Base-by-base conservation (phyloP, 2,113 vertebrate species). In the Ramphastos sulfuratus region DNA sequence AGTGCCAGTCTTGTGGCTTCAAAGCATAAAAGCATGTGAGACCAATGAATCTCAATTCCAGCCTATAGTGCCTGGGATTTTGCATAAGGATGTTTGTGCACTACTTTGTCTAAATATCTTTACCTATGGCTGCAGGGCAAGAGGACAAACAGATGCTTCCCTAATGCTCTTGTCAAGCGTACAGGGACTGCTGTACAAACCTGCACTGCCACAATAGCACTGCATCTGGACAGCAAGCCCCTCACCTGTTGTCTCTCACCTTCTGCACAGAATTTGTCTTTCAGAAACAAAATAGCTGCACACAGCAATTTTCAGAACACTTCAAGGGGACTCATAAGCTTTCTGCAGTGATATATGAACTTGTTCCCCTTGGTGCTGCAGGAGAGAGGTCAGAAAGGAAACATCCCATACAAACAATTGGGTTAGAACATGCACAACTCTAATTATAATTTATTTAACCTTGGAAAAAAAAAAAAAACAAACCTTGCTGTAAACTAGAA, bases 391-490 rank as follows among this genome's bases (percentile, higher is more conserved):
- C 95, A 94, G 79, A 31, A 69, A 94, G 91, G 82, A 86, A 94
- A 91, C 61, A 52, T 50, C 63, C 94, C 80, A 24, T 39, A 39
- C 76, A 75, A 64, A 44, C 28, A 10, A 59, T 23, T 60, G 80
- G 80, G 39, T 70, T 66, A 83, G 59, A 90, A 79, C 33, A 82
- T 56, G 44, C 80, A 54, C 82, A 86, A 50, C 20, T 84, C 87
- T 92, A 91, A 94, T 95, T 93, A 92, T 85, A 46, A 90, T 90
- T 88, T 82, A 61, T 86, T 88, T 95, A 96, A 92, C 94, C 96
- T 96, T 90, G 87, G 4, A 6, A 25, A 56, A 56, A 17, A 30
- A 56, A 60, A 15, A 59, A 16, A 35, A 86, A 84, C 21, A 90
- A 76, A 63, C 18, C 58, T 24, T 8, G 2, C 67, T 35, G 5